Evolutionary conservation across 23 tunicate species (phyloP), one percentile per base, ranked within the genome.

Genomic region (Clavelina lepadiformis): DNA sequence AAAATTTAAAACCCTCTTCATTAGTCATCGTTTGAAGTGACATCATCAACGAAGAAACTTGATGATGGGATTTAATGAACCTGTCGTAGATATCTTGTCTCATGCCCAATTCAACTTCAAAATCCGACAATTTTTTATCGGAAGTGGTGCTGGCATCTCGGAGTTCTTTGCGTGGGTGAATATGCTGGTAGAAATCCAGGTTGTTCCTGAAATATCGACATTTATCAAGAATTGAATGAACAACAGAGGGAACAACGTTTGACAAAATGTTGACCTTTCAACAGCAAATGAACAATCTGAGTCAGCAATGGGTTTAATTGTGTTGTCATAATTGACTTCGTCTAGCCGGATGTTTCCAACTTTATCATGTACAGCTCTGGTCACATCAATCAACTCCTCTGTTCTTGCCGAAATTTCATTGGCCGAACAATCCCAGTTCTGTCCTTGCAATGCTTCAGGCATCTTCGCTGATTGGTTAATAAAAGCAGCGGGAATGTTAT

Each of bases 71-170:
- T 15, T 44, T 44, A 44, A 44, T 15, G 35, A 22, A 88, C 96
- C 96, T 67, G 66, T 88, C 96, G 56, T 57, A 88, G 11, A 80
- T 46, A 53, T 88, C 96, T 68, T 88, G 77, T 44, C 83, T 61
- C 96, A 88, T 88, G 78, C 96, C 80, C 38, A 80, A 36, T 55
- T 88, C 87, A 26, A 88, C 75, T 61, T 88, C 87, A 61, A 79
- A 74, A 18, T 74, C 96, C 13, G 96, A 80, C 24, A 88, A 13
- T 51, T 79, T 80, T 46, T 79, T 88, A 35, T 73, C 79, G 7
- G 81, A 76, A 41, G 36, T 24, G 0, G 96, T 88, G 69, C 96
- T 88, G 38, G 96, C 96, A 73, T 88, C 96, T 28, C 96, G 77
- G n/a, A 75, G 33, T 2, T 58, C 71, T 53, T 88, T 88, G 65